Evolutionary conservation across 2,113 vertebrate genomes (phyloP).

Genomic region (Callocephalon fimbriatum): DNA sequence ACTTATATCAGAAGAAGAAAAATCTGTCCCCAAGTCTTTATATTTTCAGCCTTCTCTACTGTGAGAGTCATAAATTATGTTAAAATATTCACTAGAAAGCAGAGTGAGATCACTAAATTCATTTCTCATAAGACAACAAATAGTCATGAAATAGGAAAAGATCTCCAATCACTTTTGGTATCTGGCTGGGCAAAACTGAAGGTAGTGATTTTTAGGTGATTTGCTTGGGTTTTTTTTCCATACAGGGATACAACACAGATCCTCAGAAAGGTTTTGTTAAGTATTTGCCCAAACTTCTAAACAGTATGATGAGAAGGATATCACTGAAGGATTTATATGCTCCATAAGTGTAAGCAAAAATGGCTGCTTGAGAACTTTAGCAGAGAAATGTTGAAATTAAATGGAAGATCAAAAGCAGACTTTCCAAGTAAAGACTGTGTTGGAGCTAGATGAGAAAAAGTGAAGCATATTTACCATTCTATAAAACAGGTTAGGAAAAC

Average conservation of each 20-base stretch:
- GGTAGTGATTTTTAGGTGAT: neutral
- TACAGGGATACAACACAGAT: neutral
- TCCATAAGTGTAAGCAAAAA: neutral
- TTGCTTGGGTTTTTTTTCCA: neutral
- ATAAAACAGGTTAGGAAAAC: neutral
- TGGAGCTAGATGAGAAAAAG: neutral
- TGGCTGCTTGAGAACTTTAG: neutral
- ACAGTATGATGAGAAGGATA: neutral
- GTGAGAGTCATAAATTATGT: neutral
- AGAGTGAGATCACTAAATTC: neutral
- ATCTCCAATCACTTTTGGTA: neutral
- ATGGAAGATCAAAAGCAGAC: neutral
- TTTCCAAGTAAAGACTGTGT: neutral
- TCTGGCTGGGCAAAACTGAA: neutral
- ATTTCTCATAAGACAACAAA: neutral
- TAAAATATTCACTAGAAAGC: neutral
- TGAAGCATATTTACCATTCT: neutral
- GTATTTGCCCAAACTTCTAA: neutral
- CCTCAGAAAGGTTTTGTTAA: neutral
- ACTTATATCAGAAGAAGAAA: neutral
- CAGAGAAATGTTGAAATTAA: neutral
- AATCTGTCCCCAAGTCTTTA: neutral
- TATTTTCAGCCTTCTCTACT: neutral
- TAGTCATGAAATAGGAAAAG: neutral
- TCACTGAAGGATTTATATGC: neutral